These are phyloP conservation scores for Cecidostiba fungosa DNA, from an alignment of 2,888 invertebrate species.

Conservation along the genomic window DNA sequence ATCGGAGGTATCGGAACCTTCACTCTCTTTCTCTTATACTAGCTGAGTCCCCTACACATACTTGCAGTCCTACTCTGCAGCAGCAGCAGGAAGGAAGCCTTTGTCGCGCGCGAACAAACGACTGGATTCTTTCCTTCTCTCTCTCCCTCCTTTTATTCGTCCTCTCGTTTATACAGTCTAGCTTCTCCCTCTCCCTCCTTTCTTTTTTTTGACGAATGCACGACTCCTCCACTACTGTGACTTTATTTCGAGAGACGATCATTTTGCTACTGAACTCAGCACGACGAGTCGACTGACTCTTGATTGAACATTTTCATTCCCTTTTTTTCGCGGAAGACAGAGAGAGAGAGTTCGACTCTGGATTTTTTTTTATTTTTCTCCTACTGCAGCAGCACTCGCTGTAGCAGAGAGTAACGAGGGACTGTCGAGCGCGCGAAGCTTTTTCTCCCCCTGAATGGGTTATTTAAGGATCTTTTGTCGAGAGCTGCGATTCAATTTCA, in stretches of 20 bases:
- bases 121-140: constrained; percentile 48
- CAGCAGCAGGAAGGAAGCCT: constrained; percentile 42
- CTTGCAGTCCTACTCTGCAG: constrained; percentile 15
- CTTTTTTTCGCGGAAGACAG: constrained; percentile 11
- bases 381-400: background rate
- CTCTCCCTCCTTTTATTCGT: constrained; percentile 10
- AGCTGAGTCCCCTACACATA: background rate
- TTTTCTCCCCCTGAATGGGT: constrained; percentile 28
- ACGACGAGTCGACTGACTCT: constrained; percentile 27
- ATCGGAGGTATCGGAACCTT: constrained; percentile 66
- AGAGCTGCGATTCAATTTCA: constrained; percentile 55
- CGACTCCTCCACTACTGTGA: constrained; percentile 36
- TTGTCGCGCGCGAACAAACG: constrained; percentile 62
- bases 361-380: no score
- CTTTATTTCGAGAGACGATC: constrained; percentile 59
- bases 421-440: constrained; percentile 23
- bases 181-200: background rate
- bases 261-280: constrained; percentile 44
- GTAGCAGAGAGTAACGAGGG: constrained; percentile 11
- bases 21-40: constrained; percentile 60
- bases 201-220: constrained; percentile 41
- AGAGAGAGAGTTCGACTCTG: constrained; percentile 35
- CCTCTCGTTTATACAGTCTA: background rate
- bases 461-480: constrained; percentile 48
- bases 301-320: constrained; percentile 59